Conservation (phyloP, 2,113 vertebrate genomes). For the Electrona antarctica region DNA sequence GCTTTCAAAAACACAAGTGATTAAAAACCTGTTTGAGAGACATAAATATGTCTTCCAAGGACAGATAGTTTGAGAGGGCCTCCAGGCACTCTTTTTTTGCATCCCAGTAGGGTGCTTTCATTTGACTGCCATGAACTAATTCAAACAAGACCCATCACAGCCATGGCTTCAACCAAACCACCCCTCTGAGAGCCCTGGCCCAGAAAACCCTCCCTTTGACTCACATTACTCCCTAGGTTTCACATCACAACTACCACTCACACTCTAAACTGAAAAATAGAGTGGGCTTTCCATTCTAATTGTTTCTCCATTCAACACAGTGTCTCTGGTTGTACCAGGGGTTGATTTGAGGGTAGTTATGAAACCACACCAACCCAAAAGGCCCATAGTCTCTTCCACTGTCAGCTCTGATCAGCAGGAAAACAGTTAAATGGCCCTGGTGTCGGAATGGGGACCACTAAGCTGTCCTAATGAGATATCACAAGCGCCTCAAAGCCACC, state of each 20-base stretch:
- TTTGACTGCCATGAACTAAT: constrained; percentile 79
- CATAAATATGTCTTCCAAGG: constrained; percentile 82
- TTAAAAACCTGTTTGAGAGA: constrained; percentile 87
- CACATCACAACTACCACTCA: constrained; percentile 5
- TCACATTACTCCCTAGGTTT: constrained; percentile 23
- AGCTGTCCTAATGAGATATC: constrained; percentile 35
- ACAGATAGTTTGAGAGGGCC: constrained; percentile 74
- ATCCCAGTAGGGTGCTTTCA: constrained; percentile 72
- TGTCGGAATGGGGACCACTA: constrained; percentile 17
- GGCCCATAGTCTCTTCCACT: not conserved
- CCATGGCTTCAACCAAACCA: constrained; percentile 35
- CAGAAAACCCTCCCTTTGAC: constrained; percentile 27
- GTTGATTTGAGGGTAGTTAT: constrained; percentile 6
- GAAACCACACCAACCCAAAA: constrained; percentile 8
- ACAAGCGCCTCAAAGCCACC: constrained; percentile 29
- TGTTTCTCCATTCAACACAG: constrained; percentile 25
- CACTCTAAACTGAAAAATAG: constrained; percentile 7
- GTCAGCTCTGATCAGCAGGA: constrained; percentile 17
- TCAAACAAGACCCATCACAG: constrained; percentile 81
- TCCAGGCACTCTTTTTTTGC: constrained; percentile 71
- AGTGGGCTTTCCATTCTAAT: constrained; percentile 17
- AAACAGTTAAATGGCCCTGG: constrained; percentile 9
- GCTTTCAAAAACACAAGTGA: constrained; percentile 76
- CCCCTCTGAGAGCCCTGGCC: constrained; percentile 8
- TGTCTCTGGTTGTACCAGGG: constrained; percentile 1